These are phyloP conservation scores for Acheta domesticus DNA, from an alignment of 2,888 invertebrate genomes.

Conservation along the genomic window DNA sequence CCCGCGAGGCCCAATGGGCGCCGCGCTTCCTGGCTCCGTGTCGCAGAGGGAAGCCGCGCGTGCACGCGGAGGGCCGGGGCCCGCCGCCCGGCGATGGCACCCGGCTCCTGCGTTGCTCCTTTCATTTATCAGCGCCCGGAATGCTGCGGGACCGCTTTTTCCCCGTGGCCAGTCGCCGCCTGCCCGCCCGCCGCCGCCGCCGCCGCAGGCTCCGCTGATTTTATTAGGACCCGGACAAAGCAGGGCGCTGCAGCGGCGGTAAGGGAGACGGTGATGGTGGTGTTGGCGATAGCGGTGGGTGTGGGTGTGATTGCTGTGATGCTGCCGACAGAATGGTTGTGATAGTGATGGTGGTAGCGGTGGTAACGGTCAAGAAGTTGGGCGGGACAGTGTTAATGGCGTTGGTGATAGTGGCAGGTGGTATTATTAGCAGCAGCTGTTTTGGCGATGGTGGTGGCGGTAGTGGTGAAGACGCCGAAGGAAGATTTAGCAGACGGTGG, in stretches of 20 bases:
- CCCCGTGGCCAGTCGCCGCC: slow-evolving; percentile 11
- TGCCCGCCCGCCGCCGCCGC: background rate
- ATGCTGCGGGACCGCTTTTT: slow-evolving; percentile 23
- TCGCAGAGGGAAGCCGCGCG: background rate
- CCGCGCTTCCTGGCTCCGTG: background rate
- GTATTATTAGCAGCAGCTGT: too few species aligned
- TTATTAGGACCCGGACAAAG: background rate
- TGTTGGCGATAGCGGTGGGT: background rate
- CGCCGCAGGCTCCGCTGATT: slow-evolving; percentile 9
- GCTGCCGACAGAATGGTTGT: too few species aligned
- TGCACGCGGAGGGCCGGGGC: background rate
- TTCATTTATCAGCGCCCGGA: slow-evolving; percentile 22
- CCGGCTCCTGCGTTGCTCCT: slow-evolving; percentile 18
- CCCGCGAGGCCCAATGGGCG: too few species aligned
- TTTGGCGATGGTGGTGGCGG: too few species aligned
- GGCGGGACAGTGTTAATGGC: too few species aligned
- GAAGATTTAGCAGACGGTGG: too few species aligned
- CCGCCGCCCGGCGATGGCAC: background rate
- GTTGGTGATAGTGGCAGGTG: too few species aligned
- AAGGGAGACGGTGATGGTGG: background rate
- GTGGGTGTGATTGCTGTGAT: too few species aligned
- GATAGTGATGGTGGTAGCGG: too few species aligned
- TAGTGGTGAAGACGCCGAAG: too few species aligned
- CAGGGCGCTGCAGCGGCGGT: background rate
- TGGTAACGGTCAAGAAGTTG: too few species aligned